Base-by-base conservation (phyloP, 2,888 invertebrate species). In the Drosophila siamana region DNA sequence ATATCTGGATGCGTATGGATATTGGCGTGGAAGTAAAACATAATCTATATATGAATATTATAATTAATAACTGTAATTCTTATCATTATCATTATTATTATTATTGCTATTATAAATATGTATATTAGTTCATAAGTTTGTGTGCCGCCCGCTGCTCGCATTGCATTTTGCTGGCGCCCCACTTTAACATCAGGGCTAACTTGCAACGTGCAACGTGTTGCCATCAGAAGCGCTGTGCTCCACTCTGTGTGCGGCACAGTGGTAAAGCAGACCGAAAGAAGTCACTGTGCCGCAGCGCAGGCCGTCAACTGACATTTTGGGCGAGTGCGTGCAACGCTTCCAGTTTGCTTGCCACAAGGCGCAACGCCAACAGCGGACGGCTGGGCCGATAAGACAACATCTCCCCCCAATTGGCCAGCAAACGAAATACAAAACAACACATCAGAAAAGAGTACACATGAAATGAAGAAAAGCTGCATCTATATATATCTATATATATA, bases 121-220 rank as follows among this genome's bases (percentile, higher is more conserved):
- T 86, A 78, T 65, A 73, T 80, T 82, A 82, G 83, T 74, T 70
- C 15, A 46, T 78, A 86, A 69, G 83, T 71, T 81, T 78, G 56
- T 69, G 24, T 22, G 36, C 19, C 43, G 54, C 33, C 22, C 60
- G 55, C 51, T 46, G 16, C 7, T 13, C n/a, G 15, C 51, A 38
- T 46, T 69, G 64, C 55, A 46, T 52, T 60, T 22, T 43, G 43
- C 2, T 6, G 57, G 54, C 40, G 57, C 40, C 7, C 26, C 6
- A 5, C 4, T 24, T 26, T 6, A 26, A 26, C 26, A 26, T 6
- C 26, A 7, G 0, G 4, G 24, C 26, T 38, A 24, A 6, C 43
- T 11, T 33, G 33, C n/a, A 11, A 33, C 33, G 30, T 62, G 62
- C 67, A 54, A 1, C 61, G 62, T 67, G 62, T 15, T 69, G 74